These are phyloP conservation scores for Aix galericulata DNA, from an alignment of 2,113 vertebrate species.

Conservation along the genomic window DNA sequence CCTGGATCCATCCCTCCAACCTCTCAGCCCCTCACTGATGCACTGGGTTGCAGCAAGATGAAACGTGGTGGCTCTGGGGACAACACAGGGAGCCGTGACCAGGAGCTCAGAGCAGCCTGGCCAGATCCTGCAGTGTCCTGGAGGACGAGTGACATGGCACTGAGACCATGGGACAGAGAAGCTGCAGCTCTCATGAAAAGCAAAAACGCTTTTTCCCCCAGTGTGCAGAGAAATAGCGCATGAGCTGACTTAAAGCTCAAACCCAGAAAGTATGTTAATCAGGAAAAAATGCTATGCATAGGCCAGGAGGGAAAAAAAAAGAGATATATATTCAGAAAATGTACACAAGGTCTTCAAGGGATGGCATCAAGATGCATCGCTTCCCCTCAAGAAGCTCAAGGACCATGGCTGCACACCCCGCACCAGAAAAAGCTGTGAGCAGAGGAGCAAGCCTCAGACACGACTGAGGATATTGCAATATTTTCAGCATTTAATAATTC, in stretches of 20 bases:
- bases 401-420: not conserved
- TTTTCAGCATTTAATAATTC: not conserved
- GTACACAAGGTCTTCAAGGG: not conserved
- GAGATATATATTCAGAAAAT: not conserved
- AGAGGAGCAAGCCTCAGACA: not conserved
- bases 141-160: not conserved
- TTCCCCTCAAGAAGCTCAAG: accelerated
- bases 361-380: not conserved
- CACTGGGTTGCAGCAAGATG: accelerated
- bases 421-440: not conserved
- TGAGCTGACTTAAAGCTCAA: not conserved
- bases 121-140: not conserved
- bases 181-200: not conserved
- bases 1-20: not conserved
- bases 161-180: accelerated
- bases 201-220: not conserved
- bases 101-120: not conserved
- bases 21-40: not conserved
- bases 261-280: accelerated
- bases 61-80: accelerated
- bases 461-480: too few species aligned
- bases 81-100: not conserved
- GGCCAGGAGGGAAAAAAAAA: too few species aligned
- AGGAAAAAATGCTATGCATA: not conserved
- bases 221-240: accelerated